A percentile compares a stretch with the other conserved stretches of the same genome.
Conservation (phyloP, 2,113 vertebrate genomes). For the Lepisosteus oculatus region DNA sequence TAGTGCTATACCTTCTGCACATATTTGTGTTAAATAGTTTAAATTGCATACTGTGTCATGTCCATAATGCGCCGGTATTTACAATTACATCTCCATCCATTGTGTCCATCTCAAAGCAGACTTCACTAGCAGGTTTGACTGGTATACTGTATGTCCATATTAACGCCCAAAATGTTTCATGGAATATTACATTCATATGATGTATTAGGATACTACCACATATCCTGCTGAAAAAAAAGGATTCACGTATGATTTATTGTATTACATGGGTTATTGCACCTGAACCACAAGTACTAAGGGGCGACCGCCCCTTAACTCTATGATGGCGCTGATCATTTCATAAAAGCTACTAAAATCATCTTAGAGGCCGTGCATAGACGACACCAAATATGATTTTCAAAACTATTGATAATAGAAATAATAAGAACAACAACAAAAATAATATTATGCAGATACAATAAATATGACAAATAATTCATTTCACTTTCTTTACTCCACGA, state of each 20-base stretch:
- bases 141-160: constrained; percentile 8
- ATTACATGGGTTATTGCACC: constrained; percentile 23
- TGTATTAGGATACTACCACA: constrained; percentile 5
- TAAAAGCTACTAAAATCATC: no score
- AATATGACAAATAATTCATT: neutral
- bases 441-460: neutral
- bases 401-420: neutral
- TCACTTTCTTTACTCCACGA: no score
- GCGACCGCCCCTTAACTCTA: constrained; percentile 16
- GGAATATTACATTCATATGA: constrained; percentile 6
- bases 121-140: neutral
- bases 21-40: no score
- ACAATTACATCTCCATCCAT: no score
- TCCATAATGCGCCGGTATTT: no score
- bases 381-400: neutral
- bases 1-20: no score
- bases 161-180: neutral
- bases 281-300: constrained; percentile 14
- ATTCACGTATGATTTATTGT: constrained; percentile 23
- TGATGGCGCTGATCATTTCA: neutral
- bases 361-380: neutral
- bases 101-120: no score
- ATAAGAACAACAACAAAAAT: no score
- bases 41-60: no score
- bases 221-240: neutral